Evolutionary conservation across 2,797 vertebrate species (phyloP).

Genomic region (Buceros bicornis): DNA sequence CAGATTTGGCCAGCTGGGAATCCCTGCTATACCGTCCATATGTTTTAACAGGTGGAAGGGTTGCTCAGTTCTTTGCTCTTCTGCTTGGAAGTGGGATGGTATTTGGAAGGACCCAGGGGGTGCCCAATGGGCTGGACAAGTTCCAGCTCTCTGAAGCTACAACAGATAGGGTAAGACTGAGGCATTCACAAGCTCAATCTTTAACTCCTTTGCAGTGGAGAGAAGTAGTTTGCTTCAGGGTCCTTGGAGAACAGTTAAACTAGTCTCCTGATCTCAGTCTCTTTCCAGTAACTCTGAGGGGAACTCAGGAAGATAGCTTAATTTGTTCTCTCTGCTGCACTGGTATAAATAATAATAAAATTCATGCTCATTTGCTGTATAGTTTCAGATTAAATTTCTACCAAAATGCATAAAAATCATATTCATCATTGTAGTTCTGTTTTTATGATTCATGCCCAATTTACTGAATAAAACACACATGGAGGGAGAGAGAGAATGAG

Average conservation of each 20-base stretch:
- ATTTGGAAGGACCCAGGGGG: neutral
- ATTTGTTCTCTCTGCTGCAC: neutral
- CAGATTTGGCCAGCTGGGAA: neutral
- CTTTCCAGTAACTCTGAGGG: neutral
- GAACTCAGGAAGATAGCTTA: neutral
- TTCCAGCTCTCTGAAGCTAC: neutral
- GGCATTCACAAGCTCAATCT: neutral
- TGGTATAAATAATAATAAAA: neutral
- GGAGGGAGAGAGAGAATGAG: neutral
- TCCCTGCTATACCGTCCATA: neutral
- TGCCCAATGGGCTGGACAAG: neutral
- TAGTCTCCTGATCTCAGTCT: neutral
- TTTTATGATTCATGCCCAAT: neutral
- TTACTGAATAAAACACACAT: neutral
- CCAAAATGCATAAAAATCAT: neutral
- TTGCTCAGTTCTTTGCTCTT: neutral
- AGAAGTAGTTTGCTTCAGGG: neutral
- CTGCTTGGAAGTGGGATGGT: neutral
- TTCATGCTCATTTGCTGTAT: neutral
- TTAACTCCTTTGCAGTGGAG: neutral
- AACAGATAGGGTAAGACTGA: neutral
- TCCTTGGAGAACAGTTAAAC: neutral
- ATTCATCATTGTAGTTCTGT: neutral
- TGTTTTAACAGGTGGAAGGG: conserved; percentile 25
- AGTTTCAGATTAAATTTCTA: neutral